Evolutionary conservation across 92 coral and sea anemone species (phyloP), one percentile per base, ranked within the genome.

Genomic region (Metridium senile): DNA sequence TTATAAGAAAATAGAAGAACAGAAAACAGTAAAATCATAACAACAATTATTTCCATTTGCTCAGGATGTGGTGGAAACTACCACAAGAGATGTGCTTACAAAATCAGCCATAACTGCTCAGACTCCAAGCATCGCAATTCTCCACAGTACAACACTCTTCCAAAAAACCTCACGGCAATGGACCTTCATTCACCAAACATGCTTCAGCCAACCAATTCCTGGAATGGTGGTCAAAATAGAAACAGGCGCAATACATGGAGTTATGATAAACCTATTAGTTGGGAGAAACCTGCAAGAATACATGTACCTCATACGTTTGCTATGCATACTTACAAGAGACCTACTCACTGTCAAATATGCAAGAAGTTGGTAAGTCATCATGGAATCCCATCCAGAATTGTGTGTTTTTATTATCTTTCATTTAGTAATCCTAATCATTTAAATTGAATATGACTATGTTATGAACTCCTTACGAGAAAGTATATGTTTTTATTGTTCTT

Each of bases 261-360:
- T 82, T 93, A 93, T 10, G 79, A 92, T 31, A 83, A 89, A 1
- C 87, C 86, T 1, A 88, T 94, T 18, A 63, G 45, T 20, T 94
- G 98, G 98, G 93, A 84, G 47, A 97, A 94, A 52, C 79, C 97
- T 28, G 95, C 93, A 25, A 58, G 95, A 80, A 89, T 94, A 33
- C 97, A 94, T 66, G 95, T 94, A 26, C 98, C 98, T 0, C 98
- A 94, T 68, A 87, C 98, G 4, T 94, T 94, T 85, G 98, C 91
- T 23, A 82, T 92, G 58, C 97, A 93, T 56, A 89, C 98, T 0
- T 94, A 94, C 79, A 94, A 94, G 74, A 92, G 77, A 62, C 98
- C 97, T 30, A 94, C 98, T 13, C 89, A 89, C 58, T 94, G 99
- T 72, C 99, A 95, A 74, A 89, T 95, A 26, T 95, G 99, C 76